Base-by-base conservation (phyloP, 2,888 invertebrate genomes). In the Phrixothrix hirtus region DNA sequence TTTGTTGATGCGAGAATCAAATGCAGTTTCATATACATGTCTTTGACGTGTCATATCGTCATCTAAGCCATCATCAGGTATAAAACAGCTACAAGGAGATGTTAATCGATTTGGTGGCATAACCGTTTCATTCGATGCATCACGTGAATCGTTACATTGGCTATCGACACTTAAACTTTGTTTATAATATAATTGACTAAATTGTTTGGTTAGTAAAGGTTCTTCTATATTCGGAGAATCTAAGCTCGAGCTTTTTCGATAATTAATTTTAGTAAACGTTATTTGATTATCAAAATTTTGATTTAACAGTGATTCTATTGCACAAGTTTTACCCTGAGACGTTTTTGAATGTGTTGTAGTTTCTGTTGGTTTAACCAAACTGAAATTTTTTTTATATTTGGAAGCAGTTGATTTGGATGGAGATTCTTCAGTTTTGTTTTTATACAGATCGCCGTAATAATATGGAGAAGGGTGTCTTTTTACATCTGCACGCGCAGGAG, bases 21-120 rank as follows among this genome's bases (percentile, higher is more conserved):
- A 92, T 50, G 92, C 92, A 47, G 92, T 92, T 77, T 92, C 92
- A 75, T 92, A 92, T 46, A 92, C 83, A 76, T 89, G 89, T 67
- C 89, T 83, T 74, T 83, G 82, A 48, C 85, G 79, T 60, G 81
- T 81, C 79, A 81, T 82, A 50, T 77, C 78, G 66, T 76, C 77
- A 62, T 67, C 84, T 81, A 77, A 83, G 82, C 74, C 87, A 62
- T 80, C 77, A 51, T 78, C 77, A 50, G 79, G 81, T 75, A 83
- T 83, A 77, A 86, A 81, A 80, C 86, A 87, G 78, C 80, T 83
- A 79, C 87, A 87, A 78, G 86, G 83, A 79, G 85, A 81, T 78
- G 79, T 70, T 76, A 83, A 67, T 67, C 85, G 82, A 82, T 86
- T 85, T 65, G 86, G 85, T 79, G 87, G 88, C 87, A 88, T 87